Evolutionary conservation across 2,113 vertebrate genomes (phyloP).

Genomic region (Spea bombifrons): DNA sequence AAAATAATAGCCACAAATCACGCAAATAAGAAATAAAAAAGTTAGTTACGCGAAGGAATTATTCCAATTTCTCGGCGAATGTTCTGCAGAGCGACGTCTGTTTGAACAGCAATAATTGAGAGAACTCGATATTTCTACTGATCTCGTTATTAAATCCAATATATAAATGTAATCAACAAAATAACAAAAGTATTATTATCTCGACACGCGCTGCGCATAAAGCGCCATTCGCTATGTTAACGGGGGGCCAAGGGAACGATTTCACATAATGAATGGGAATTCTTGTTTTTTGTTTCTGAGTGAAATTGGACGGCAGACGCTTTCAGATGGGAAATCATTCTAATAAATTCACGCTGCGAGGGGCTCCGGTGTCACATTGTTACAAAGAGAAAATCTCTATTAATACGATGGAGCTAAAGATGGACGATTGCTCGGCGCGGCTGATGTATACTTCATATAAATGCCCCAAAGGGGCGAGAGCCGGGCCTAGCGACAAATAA

Average conservation of each 20-base stretch:
- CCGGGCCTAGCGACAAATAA: too few relatives aligned
- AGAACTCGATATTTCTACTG: background rate
- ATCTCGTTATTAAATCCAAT: conserved; percentile 59
- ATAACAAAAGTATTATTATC: conserved; percentile 51
- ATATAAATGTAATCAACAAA: conserved; percentile 55
- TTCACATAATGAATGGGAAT: conserved; percentile 50
- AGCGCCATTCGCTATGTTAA: conserved; percentile 49
- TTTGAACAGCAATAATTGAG: background rate
- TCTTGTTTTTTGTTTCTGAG: conserved; percentile 45
- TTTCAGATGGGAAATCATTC: conserved; percentile 51
- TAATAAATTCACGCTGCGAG: conserved; percentile 52
- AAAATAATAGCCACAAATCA: conserved; percentile 1
- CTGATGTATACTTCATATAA: too few relatives aligned
- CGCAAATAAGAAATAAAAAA: conserved; percentile 5
- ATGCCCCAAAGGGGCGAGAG: too few relatives aligned
- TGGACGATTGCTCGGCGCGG: too few relatives aligned
- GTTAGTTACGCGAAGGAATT: background rate
- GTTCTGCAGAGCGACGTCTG: background rate
- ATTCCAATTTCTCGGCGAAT: background rate
- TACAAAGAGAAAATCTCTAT: background rate
- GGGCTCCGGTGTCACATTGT: conserved; percentile 7
- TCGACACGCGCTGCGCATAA: conserved; percentile 4
- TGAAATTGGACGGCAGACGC: conserved; percentile 41
- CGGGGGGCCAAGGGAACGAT: conserved; percentile 9
- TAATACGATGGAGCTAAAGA: background rate